Base-by-base conservation (phyloP, 1,140 invertebrate species). In the Neelides sp. region DNA sequence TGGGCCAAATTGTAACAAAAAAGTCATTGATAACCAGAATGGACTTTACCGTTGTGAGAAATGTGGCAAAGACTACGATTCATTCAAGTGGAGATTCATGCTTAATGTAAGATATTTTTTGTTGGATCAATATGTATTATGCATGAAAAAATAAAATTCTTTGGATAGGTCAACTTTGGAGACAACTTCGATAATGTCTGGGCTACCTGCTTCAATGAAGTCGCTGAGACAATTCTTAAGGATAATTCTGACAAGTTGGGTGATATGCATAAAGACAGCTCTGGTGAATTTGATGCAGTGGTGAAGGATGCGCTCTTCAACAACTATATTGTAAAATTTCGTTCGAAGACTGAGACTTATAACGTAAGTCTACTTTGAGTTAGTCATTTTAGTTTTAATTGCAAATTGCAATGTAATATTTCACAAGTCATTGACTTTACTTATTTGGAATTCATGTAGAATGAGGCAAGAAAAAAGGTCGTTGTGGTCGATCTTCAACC, bases 1-100 rank as follows among this genome's bases (percentile, higher is more conserved):
- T 0, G 72, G 74, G 47, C 75, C 81, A 10, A 75, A 77, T 34
- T 97, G 92, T 66, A 93, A 94, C 62, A 97, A 96, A 64, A 97
- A 98, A 68, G 76, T 89, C 1, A 70, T 93, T 23, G 91, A 96
- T 69, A 75, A 82, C 64, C 78, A 82, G 37, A 90, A 91, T 66
- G 86, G 84, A 5, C 73, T 81, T 58, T 98, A 80, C 65, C 75
- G 88, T 52, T 98, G 95, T 67, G 94, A 98, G 66, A 96, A 96
- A 67, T 98, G 94, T 66, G 76, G 82, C 55, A 72, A 77, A 39
- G 84, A 88, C 51, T 87, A 76, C 65, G 78, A 81, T 0, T 82
- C 84, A 58, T 97, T 81, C 64, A 88, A 85, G 60, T 92, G 88
- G 69, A 74, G 91, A 37, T 67, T 95, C 51, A 73, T 97, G 39